Base-by-base conservation (phyloP, 2,113 vertebrate species). In the Pseudopodoces humilis region DNA sequence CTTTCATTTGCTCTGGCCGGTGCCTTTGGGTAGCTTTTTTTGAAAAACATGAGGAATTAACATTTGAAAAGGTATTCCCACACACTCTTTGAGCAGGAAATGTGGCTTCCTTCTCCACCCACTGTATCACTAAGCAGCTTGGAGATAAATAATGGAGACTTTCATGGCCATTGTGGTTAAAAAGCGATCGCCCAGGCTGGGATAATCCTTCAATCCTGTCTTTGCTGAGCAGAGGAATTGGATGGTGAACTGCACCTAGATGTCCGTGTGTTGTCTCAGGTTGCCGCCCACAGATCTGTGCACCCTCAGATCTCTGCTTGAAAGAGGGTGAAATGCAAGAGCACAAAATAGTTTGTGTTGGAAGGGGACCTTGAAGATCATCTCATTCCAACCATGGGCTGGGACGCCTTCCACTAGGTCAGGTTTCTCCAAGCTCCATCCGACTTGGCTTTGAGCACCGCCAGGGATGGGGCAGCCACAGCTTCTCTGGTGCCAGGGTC, bases 31-130 rank as follows among this genome's bases (percentile, higher is more conserved):
- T 86, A 94, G 75, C 76, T 96, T 94, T 95, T 95, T 95, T 90
- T 94, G 88, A 95, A 95, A 96, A 97, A 96, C 83, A 95, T 81
- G 93, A 96, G 90, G 89, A 75, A 97, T 97, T 96, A 97, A 81
- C 96, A 97, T 96, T 96, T 96, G 90, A 97, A 97, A 97, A 97
- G 94, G 83, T 96, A 90, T 90, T 97, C 95, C 95, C 94, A 94
- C 96, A 96, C 79, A 93, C 37, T 93, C 90, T 77, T 52, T 30
- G 90, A 94, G 93, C 92, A 95, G 94, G 95, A 96, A 96, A 93
- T 33, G 86, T n/a, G 76, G 88, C 92, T 96, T 97, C 96, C 95
- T 94, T 95, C 92, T 92, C 90, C 87, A 88, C 88, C 90, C 88
- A 96, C 92, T 83, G 84, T 60, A 86, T 55, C 92, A 7, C 93